Evolutionary conservation across 2,888 invertebrate genomes (phyloP).

Genomic region (Oeneis ivallda): DNA sequence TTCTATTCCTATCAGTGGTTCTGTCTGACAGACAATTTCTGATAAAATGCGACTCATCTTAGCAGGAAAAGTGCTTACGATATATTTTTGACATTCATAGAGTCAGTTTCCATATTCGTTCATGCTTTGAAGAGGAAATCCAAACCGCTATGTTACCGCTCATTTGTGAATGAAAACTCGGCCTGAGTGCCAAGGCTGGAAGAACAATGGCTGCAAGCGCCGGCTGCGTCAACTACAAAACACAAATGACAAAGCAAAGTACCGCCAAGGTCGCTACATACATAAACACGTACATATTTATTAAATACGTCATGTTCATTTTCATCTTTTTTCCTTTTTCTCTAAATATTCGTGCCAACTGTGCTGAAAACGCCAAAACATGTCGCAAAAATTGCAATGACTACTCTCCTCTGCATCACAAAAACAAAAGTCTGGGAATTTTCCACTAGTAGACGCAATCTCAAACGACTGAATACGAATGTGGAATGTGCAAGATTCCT

Average conservation of each 20-base stretch:
- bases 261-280: constrained; percentile 31
- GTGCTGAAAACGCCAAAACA: not conserved
- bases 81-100: not conserved
- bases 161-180: constrained; percentile 7
- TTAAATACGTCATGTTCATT: not conserved
- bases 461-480: no score
- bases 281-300: no score
- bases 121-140: not conserved
- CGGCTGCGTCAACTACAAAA: constrained; percentile 29
- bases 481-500: no score
- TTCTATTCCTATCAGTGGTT: no score
- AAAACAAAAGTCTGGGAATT: no score
- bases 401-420: no score
- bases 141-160: not conserved
- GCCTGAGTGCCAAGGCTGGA: constrained; percentile 40
- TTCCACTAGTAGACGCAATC: no score
- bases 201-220: constrained; percentile 46
- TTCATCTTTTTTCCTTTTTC: not conserved
- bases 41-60: no score
- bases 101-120: not conserved
- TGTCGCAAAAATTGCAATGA: not conserved
- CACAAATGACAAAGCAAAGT: constrained; percentile 29
- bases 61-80: no score
- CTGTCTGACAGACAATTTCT: no score
- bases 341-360: not conserved